Conservation (phyloP, 1,140 invertebrate species). For the Andrena cerasifolii region DNA sequence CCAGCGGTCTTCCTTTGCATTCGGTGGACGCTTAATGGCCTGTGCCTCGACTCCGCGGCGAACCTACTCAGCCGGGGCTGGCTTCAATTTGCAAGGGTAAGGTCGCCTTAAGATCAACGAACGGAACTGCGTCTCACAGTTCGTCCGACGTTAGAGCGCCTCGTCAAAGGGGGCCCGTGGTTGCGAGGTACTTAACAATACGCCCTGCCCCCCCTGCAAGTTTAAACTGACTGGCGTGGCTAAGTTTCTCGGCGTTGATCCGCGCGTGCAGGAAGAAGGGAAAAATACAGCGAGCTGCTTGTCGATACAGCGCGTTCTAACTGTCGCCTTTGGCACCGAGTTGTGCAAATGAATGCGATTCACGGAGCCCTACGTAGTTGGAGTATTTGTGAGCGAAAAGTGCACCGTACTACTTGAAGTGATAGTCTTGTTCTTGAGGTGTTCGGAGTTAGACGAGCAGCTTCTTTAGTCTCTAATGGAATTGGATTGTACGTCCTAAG, state of each 20-base stretch:
- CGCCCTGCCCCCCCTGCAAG: conserved; percentile 5
- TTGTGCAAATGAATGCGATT: not conserved
- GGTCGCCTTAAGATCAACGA: not conserved
- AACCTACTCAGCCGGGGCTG: not conserved
- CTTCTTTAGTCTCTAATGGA: not conserved
- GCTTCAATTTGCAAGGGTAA: conserved; percentile 35
- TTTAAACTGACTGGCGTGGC: not conserved
- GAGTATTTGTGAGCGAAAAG: not conserved
- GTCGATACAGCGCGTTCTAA: not conserved
- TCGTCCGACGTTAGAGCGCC: not conserved
- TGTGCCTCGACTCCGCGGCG: not conserved
- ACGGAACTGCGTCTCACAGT: not conserved
- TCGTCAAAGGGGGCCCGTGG: not conserved
- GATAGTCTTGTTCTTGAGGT: not conserved
- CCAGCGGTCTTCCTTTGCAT: not conserved
- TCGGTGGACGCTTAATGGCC: conserved; percentile 1
- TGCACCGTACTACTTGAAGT: not conserved
- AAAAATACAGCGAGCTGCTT: not conserved
- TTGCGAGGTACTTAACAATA: conserved; percentile 4
- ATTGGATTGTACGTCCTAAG: no score
- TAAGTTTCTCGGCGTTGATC: not conserved
- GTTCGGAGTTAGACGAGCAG: not conserved
- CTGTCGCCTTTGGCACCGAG: not conserved
- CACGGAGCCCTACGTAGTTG: not conserved
- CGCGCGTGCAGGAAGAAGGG: not conserved